A percentile compares a stretch with the other conserved stretches of the same genome.
Conservation (phyloP, 2,113 vertebrate genomes). For the Cnemophilus loriae region DNA sequence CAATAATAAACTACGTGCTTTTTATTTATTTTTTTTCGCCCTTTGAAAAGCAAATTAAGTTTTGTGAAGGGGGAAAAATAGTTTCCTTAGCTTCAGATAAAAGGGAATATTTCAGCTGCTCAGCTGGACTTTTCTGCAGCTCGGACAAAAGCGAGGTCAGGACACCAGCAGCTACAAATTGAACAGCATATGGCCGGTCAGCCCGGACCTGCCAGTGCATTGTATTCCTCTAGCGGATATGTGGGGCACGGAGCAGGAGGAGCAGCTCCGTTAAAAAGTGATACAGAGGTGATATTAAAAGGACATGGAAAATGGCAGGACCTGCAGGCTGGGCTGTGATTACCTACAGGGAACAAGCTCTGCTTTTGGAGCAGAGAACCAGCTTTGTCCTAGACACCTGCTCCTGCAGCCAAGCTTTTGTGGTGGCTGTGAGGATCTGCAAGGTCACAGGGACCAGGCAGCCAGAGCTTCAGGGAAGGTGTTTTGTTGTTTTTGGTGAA, state of each 20-base stretch:
- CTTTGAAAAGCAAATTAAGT: slow-evolving; percentile 36
- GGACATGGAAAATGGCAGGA: background rate
- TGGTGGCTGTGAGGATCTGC: background rate
- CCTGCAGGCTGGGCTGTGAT: background rate
- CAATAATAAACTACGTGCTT: background rate
- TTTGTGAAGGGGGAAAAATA: background rate
- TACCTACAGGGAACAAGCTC: background rate
- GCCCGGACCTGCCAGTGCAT: background rate
- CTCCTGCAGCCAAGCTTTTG: background rate
- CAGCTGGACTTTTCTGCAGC: background rate
- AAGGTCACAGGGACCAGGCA: background rate
- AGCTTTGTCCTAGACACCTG: background rate
- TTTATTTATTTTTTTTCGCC: background rate
- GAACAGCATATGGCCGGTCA: slow-evolving; percentile 27
- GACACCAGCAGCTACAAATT: slow-evolving; percentile 34
- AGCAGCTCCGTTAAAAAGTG: background rate
- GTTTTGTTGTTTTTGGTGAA: background rate
- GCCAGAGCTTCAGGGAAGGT: fast-evolving
- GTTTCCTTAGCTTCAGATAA: slow-evolving; percentile 3
- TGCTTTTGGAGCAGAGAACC: background rate
- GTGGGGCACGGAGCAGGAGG: background rate
- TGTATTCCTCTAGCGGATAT: background rate
- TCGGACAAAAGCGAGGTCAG: slow-evolving; percentile 6
- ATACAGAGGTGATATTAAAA: background rate
- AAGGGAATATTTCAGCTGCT: background rate